Evolutionary conservation across 2,797 vertebrate species (phyloP).

Genomic region (Channallabes apus): DNA sequence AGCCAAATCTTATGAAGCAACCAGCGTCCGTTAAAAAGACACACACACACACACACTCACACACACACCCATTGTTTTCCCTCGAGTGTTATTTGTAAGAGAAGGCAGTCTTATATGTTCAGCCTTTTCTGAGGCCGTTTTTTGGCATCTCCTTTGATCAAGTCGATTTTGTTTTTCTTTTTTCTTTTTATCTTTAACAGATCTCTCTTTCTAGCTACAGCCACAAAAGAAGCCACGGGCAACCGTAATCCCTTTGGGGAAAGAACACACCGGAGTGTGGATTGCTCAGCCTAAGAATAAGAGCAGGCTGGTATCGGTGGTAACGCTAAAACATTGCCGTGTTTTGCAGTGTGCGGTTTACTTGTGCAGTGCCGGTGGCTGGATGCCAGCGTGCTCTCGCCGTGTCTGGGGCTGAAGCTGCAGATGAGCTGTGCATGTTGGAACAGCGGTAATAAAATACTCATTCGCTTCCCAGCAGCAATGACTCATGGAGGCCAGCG

Average conservation of each 20-base stretch:
- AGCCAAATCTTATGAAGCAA: not conserved
- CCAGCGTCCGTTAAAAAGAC: not conserved
- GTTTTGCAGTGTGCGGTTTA: slow-evolving; percentile 13
- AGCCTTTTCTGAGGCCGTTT: slow-evolving; percentile 21
- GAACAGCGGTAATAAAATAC: slow-evolving; percentile 58
- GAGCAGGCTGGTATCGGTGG: slow-evolving; percentile 17
- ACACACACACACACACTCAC: not conserved
- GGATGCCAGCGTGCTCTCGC: slow-evolving; percentile 30
- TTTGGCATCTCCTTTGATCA: slow-evolving; percentile 50
- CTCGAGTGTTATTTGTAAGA: slow-evolving; percentile 27
- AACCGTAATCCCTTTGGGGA: slow-evolving; percentile 39
- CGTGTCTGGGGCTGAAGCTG: slow-evolving; percentile 32
- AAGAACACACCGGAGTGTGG: slow-evolving; percentile 18
- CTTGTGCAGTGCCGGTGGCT: slow-evolving; percentile 15
- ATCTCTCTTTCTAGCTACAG: slow-evolving; percentile 34
- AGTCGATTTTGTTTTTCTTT: slow-evolving; percentile 2
- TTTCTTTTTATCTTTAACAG: slow-evolving; percentile 42
- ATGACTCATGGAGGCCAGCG: slow-evolving; percentile 53
- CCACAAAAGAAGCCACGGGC: slow-evolving; percentile 42
- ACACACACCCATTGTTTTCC: slow-evolving; percentile 29
- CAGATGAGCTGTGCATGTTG: slow-evolving; percentile 53
- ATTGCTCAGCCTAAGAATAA: slow-evolving; percentile 38
- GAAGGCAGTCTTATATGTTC: slow-evolving; percentile 41
- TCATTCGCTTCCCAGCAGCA: slow-evolving; percentile 56
- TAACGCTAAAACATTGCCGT: slow-evolving; percentile 17